Percentiles rank a stretch among this genome's conserved stretches.
These are phyloP conservation scores for Pseudomyrmex dendroicus DNA, from an alignment of 1,140 invertebrate species.

Conservation along the genomic window DNA sequence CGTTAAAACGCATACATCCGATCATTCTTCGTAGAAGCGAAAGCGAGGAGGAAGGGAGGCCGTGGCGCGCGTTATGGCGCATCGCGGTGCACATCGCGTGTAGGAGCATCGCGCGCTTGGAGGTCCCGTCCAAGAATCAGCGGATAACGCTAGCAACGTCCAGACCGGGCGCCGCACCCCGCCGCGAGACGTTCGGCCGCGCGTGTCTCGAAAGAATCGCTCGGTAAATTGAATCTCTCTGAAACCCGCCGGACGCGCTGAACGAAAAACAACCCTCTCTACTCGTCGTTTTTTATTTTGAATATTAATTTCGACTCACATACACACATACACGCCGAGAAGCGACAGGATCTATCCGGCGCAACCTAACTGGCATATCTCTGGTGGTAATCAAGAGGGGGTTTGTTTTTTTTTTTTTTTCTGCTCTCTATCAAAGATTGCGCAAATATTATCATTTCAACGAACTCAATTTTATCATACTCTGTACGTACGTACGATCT, in stretches of 20 bases:
- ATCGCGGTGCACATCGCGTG: slow-evolving; percentile 68
- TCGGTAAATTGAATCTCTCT: slow-evolving; percentile 59
- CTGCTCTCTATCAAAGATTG: not conserved
- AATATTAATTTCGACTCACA: slow-evolving; percentile 47
- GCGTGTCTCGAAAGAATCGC: slow-evolving; percentile 43
- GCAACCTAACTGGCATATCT: slow-evolving; percentile 49
- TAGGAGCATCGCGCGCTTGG: slow-evolving; percentile 65
- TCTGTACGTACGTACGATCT: not conserved
- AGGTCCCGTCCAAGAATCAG: slow-evolving; percentile 70
- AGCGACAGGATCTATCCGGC: slow-evolving; percentile 25
- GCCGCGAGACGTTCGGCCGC: slow-evolving; percentile 50
- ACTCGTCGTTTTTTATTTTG: slow-evolving; percentile 22
- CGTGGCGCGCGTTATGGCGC: slow-evolving; percentile 58
- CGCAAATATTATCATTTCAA: not conserved
- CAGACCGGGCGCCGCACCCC: slow-evolving; percentile 54
- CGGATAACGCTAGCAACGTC: slow-evolving; percentile 56
- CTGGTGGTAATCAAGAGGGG: slow-evolving; percentile 6
- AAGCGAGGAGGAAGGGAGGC: slow-evolving; percentile 49
- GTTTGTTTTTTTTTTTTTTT: slow-evolving; percentile 4
- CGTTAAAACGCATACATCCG: slow-evolving; percentile 64
- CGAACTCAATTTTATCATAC: slow-evolving; percentile 8
- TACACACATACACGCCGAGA: too few species aligned
- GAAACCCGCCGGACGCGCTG: slow-evolving; percentile 11
- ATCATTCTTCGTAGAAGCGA: slow-evolving; percentile 67
- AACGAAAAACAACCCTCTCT: not conserved